Base-by-base conservation (phyloP, 2,888 invertebrate species). In the Clepsis dumicolana region DNA sequence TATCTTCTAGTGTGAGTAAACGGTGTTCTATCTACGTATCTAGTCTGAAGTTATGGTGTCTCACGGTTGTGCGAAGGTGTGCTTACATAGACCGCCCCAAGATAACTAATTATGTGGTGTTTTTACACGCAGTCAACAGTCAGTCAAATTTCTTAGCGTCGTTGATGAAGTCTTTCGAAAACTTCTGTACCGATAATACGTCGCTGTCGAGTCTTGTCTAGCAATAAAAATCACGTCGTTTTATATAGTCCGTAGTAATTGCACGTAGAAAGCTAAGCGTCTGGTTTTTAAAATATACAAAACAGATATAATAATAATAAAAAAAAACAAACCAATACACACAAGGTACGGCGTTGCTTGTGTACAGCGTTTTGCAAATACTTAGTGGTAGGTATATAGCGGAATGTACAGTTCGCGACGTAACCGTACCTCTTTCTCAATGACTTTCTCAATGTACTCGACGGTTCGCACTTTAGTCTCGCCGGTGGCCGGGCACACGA, bases 391-490 rank as follows among this genome's bases (percentile, higher is more conserved):
- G 44, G 48, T 61, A 61, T 35, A 78, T 82, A 85, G 89, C 89
- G 83, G 80, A 88, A 89, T 90, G 80, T 89, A 91, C 90, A 91
- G 78, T 80, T 81, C 84, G 86, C 82, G 84, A 77, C 80, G 80
- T 81, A 86, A 83, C 52, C 84, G 89, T 97, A 98, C 98, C 98
- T 98, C 98, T 95, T 97, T 97, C 94, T 98, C 98, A 94, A 98
- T 97, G 94, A 97, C 96, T 95, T 98, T 98, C 95, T 98, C 98
- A 94, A 98, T 97, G 95, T 97, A 97, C 95, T 98, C 97, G 93
- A 98, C 96, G 82, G 98, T 98, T 94, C 98, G 95, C 88, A 98
- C 96, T 94, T 96, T 96, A 90, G 96, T 96, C 91, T 97, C 96
- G 83, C 98, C 98, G 79, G 97, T 97, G 80, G 95, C 93, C 81